Conservation (phyloP, 2,888 invertebrate species). For the Noctua pronuba region DNA sequence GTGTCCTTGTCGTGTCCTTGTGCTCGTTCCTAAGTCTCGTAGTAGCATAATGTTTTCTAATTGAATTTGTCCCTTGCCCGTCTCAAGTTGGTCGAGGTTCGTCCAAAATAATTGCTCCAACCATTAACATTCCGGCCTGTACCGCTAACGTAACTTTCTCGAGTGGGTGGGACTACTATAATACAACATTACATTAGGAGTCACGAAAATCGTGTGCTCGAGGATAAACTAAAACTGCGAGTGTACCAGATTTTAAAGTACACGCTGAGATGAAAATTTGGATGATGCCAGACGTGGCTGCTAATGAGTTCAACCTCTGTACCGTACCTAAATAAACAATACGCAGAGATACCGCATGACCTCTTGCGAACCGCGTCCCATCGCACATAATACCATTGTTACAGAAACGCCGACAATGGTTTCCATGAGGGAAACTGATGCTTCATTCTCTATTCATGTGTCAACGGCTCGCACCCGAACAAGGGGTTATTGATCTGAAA, state of each 20-base stretch:
- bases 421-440: conserved; percentile 78
- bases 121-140: conserved; percentile 83
- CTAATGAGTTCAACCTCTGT: conserved; percentile 64
- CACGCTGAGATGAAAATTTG: conserved; percentile 41
- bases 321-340: conserved; percentile 56
- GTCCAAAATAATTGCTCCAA: conserved; percentile 79
- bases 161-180: conserved; percentile 74
- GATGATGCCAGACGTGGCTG: conserved; percentile 45
- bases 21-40: conserved; percentile 49
- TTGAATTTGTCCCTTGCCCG: conserved; percentile 75
- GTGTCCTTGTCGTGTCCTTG: conserved; percentile 62
- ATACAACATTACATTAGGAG: conserved; percentile 73
- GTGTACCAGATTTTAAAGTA: conserved; percentile 50
- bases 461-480: conserved; percentile 81
- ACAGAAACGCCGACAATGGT: conserved; percentile 75
- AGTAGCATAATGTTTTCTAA: conserved; percentile 66
- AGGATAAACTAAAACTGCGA: conserved; percentile 62
- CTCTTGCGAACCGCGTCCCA: conserved; percentile 58
- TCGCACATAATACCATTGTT: conserved; percentile 60
- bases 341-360: conserved; percentile 45
- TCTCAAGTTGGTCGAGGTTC: conserved; percentile 73
- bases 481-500: conserved; percentile 85
- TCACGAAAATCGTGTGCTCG: conserved; percentile 71
- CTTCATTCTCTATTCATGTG: conserved; percentile 80
- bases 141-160: conserved; percentile 79